A percentile compares a stretch with the other conserved stretches of the same genome.
phyloP scores from a whole-genome alignment of 2,888 invertebrate species.

The Mimumesa dahlbomi region DNA sequence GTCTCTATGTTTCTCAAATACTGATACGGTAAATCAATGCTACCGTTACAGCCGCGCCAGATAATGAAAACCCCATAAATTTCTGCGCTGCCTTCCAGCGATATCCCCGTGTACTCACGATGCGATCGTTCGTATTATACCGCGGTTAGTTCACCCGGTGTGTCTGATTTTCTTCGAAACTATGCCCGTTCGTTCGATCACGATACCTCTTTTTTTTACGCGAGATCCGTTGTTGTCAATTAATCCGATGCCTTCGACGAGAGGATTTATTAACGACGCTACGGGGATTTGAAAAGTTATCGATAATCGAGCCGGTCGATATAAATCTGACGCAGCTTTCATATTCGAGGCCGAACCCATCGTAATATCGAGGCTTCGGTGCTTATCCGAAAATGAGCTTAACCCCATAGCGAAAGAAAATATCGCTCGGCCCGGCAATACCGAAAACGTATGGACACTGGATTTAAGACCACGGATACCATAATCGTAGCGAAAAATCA shows the following conservation, averaged over 20 bases:
- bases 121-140: no score
- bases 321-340: not conserved
- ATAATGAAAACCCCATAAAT: no score
- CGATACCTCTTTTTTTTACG: not conserved
- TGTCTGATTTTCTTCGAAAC: no score
- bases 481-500: conserved; percentile 1
- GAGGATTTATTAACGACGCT: not conserved
- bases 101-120: no score
- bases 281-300: not conserved
- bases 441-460: not conserved
- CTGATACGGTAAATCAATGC: no score
- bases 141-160: no score
- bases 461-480: not conserved
- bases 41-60: no score
- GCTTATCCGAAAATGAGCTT: not conserved
- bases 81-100: no score
- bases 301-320: not conserved
- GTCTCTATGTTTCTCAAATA: no score
- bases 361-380: conserved; percentile 1
- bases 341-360: not conserved
- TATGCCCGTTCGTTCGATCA: not conserved
- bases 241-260: not conserved
- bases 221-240: not conserved
- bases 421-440: not conserved
- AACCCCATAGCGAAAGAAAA: conserved; percentile 9